Conservation (phyloP, 35 echinoderm and acorn worm genomes). For the Ophioderma brevispina region DNA sequence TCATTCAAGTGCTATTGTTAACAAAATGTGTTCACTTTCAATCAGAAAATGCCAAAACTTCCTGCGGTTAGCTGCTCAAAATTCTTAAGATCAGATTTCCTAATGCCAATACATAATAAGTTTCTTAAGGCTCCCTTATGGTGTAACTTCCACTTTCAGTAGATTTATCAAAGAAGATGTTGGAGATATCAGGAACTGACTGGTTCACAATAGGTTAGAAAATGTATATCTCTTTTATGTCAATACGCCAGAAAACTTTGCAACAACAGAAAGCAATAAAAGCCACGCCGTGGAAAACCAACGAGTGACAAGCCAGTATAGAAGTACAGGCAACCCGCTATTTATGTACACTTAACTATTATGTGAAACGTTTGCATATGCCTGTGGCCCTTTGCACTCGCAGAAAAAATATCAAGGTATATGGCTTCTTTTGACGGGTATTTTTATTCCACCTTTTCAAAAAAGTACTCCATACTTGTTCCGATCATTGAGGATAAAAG, state of each 20-base stretch:
- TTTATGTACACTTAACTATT: constrained; percentile 7
- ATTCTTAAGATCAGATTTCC: neutral
- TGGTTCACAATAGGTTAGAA: neutral
- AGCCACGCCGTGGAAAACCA: neutral
- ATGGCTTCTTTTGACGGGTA: neutral
- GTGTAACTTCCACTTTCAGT: neutral
- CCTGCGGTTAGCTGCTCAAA: neutral
- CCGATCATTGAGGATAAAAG: neutral
- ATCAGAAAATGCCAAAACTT: neutral
- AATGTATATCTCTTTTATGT: neutral
- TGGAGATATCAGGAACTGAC: neutral
- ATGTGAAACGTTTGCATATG: neutral
- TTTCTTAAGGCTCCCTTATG: neutral
- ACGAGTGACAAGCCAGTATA: neutral
- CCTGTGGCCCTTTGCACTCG: neutral
- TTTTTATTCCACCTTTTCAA: constrained; percentile 2
- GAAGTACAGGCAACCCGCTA: neutral
- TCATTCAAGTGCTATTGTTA: neutral
- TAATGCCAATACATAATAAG: neutral
- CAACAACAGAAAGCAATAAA: constrained; percentile 11
- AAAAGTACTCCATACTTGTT: neutral
- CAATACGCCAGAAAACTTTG: neutral
- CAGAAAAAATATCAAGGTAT: constrained; percentile 4
- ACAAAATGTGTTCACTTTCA: constrained; percentile 1
- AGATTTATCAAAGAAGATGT: neutral